Evolutionary conservation across 2,797 vertebrate genomes (phyloP).

Genomic region (Pipistrellus nathusii): DNA sequence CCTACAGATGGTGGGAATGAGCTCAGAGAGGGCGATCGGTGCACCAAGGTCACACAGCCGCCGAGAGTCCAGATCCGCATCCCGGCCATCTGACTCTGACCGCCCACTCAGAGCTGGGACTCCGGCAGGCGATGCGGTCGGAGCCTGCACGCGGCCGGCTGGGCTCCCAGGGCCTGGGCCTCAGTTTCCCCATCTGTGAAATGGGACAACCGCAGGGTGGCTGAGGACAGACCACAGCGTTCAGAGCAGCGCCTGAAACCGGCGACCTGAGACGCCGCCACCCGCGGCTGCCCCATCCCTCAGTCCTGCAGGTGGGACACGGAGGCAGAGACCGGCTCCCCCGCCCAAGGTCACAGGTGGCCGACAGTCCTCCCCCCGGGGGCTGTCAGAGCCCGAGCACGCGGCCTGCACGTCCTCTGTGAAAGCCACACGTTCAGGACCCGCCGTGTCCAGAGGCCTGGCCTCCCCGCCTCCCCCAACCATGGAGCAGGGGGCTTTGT

Average conservation of each 20-base stretch:
- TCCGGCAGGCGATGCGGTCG: fast-evolving
- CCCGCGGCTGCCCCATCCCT: fast-evolving
- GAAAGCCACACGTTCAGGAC: fast-evolving
- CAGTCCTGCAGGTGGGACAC: neutral
- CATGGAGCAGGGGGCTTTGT: fast-evolving
- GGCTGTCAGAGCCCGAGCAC: neutral
- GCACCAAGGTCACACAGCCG: neutral
- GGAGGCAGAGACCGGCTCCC: fast-evolving
- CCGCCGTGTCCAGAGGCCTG: fast-evolving
- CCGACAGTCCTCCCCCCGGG: fast-evolving
- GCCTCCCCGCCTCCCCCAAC: fast-evolving
- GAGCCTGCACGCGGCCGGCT: neutral
- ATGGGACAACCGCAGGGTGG: fast-evolving
- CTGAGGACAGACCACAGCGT: fast-evolving
- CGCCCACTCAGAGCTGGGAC: neutral
- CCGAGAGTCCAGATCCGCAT: neutral
- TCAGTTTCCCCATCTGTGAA: neutral
- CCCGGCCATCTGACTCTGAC: neutral
- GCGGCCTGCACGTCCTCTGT: fast-evolving
- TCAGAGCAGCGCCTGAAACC: neutral
- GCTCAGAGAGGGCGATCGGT: neutral
- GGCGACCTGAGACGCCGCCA: fast-evolving
- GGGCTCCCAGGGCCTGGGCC: neutral
- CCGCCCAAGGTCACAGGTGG: fast-evolving
- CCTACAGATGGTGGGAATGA: neutral